Base-by-base conservation (phyloP, 2,888 invertebrate species). In the Hyposoter dolosus region DNA sequence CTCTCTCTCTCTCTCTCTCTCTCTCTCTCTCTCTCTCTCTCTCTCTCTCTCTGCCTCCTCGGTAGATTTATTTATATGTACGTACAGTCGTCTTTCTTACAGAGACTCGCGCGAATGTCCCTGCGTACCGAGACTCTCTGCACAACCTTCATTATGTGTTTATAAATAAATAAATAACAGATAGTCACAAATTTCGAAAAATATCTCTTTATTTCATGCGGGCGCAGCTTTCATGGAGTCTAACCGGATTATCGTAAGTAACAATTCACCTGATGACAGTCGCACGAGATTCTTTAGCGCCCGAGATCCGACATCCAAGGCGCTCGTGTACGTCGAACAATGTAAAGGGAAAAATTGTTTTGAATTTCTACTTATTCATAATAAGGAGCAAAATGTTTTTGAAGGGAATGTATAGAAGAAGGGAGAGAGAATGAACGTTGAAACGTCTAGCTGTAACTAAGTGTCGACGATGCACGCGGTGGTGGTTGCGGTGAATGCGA, bases 11-110 rank as follows among this genome's bases (percentile, higher is more conserved):
- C 40, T 63, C 43, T 50, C 75, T 32, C 40, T 32, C 28, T 28
- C 3, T 28, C 28, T 35, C 72, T 66, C 47, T 63, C 50, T 35
- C 28, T 28, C 3, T 28, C 28, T 35, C 72, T 66, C 47, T 63
- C 50, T 35, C 50, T 45, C 40, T 63, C 43, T 50, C 75, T 32
- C 40, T 32, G 69, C 17, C 23, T 69, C 65, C 35, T 35, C 66
- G 82, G 53, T 40, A 89, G 90, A 91, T 93, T 93, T 93, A 93
- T 93, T 93, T 93, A 93, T 93, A 93, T 90, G 89, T 89, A 87
- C 90, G 84, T 68, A 75, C 82, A 28, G 65, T 43, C 71, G 40
- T 19, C 69, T 80, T 79, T 77, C 83, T 50, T 60, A 28, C 23
- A 47, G 71, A 17, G 79, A 78, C 72, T 77, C 77, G 82, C 65